These are phyloP conservation scores for Euzetes globulus DNA, from an alignment of 2,888 invertebrate genomes.

Conservation along the genomic window DNA sequence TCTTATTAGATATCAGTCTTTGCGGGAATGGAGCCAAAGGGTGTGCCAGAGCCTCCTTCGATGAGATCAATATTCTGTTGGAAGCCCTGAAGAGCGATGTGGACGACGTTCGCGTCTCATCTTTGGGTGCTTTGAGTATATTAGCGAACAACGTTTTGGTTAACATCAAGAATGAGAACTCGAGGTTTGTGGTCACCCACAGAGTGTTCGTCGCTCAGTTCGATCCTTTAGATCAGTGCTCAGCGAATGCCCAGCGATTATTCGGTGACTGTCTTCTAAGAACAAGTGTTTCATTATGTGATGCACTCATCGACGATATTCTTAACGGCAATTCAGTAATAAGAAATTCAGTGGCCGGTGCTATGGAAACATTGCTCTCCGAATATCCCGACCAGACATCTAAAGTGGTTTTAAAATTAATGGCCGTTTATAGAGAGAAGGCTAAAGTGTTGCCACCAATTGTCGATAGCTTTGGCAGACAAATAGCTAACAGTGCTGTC, in stretches of 20 bases:
- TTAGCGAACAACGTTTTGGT: conserved; percentile 57
- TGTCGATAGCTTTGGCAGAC: conserved; percentile 84
- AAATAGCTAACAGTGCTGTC: conserved; percentile 62
- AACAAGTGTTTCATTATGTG: neutral
- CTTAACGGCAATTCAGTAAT: conserved; percentile 16
- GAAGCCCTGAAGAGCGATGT: conserved; percentile 66
- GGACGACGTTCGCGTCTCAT: conserved; percentile 59
- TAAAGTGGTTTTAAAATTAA: conserved; percentile 57
- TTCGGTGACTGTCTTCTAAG: conserved; percentile 47
- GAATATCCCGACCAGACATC: conserved; percentile 54
- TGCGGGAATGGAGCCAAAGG: conserved; percentile 62
- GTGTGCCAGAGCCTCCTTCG: conserved; percentile 57
- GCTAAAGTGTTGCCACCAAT: conserved; percentile 68
- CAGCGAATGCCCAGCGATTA: conserved; percentile 46
- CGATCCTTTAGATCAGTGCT: conserved; percentile 64
- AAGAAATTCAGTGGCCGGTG: conserved; percentile 31
- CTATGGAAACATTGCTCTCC: conserved; percentile 40
- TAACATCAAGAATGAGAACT: conserved; percentile 54
- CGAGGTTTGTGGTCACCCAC: conserved; percentile 59
- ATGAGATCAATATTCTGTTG: conserved; percentile 68
- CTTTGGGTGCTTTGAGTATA: conserved; percentile 56
- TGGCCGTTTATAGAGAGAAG: conserved; percentile 67
- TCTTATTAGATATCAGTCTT: conserved; percentile 69
- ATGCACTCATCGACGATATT: conserved; percentile 33
- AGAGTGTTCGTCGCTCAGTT: conserved; percentile 75